These are phyloP conservation scores for Caenorhabditis angaria DNA, from an alignment of 2,888 invertebrate genomes.

Conservation along the genomic window DNA sequence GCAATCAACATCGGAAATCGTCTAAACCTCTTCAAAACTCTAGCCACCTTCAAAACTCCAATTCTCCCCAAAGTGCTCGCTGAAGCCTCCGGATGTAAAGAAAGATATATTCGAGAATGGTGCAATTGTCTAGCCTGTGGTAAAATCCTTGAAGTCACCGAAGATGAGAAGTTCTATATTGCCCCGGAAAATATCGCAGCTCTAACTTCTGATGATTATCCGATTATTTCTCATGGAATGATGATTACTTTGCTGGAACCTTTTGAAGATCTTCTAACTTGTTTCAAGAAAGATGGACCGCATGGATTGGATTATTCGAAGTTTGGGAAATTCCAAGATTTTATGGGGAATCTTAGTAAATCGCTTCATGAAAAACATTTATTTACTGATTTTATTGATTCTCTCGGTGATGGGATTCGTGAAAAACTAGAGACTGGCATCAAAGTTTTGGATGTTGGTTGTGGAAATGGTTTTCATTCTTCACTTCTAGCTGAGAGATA, in stretches of 20 bases:
- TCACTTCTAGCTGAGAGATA: constrained; percentile 45
- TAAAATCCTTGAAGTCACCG: constrained; percentile 50
- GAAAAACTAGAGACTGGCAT: constrained; percentile 16
- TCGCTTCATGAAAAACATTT: constrained; percentile 53
- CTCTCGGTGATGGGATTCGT: constrained; percentile 8
- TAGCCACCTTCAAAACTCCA: constrained; percentile 35
- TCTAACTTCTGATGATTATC: constrained; percentile 29
- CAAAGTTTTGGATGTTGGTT: constrained; percentile 53
- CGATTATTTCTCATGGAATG: constrained; percentile 28
- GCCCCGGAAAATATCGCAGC: constrained; percentile 39
- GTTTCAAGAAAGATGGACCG: constrained; percentile 54
- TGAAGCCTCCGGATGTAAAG: constrained; percentile 36
- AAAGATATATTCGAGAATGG: constrained; percentile 58
- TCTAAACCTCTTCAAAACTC: constrained; percentile 41
- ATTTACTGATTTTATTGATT: constrained; percentile 44
- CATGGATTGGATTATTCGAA: constrained; percentile 53
- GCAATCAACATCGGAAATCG: constrained; percentile 44
- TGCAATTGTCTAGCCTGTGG: constrained; percentile 51
- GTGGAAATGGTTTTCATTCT: constrained; percentile 25
- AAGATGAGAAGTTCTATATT: constrained; percentile 55
- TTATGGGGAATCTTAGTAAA: constrained; percentile 40
- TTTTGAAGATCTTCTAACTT: constrained; percentile 43
- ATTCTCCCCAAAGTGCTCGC: constrained; percentile 39
- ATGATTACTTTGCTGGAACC: constrained; percentile 31
- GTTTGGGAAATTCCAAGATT: constrained; percentile 49